Base-by-base conservation (phyloP, 2,113 vertebrate genomes). In the Phalacrocorax carbo region DNA sequence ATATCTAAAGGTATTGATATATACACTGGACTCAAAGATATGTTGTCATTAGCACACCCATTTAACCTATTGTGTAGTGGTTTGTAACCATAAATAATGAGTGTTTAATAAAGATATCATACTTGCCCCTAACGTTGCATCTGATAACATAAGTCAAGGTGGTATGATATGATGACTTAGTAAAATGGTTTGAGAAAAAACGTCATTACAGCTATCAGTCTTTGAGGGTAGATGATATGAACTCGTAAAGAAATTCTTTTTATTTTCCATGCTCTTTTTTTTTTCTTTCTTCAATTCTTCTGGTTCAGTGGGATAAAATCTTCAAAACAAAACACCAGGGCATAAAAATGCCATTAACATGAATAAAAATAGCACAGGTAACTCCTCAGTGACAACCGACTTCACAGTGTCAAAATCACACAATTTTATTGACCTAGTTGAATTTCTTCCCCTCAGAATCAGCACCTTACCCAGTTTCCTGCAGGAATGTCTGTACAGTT, bases 401-500 rank as follows among this genome's bases (percentile, higher is more conserved):
- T 96, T 97, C 94, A 91, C 68, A 65, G 93, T 95, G 94, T 94
- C 95, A 96, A 92, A 97, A 98, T 94, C 95, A 96, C 55, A 94
- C 26, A 4, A 65, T 95, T 96, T 94, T 97, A 94, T 96, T 97
- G 96, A 97, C 95, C 97, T 97, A 97, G 86, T 94, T 98, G 95
- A 96, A 95, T 97, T 95, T 96, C 94, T 97, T 97, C 92, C 93
- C 88, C 83, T 95, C 95, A 94, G 95, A 92, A 94, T 96, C 95
- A 95, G 93, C 95, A 97, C 95, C 86, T 88, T 95, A 82, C 68
- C 87, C 93, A 77, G 77, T 97, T 96, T 97, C 91, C 91, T 97
- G 90, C 94, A 96, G 90, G 69, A 96, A 91, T 88, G 91, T 92
- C 95, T 97, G 83, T 71, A 89, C 88, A 94, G 76, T 96, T 97